These are phyloP conservation scores for Pteronotus mesoamericanus DNA, from an alignment of 2,797 vertebrate genomes.

Conservation along the genomic window DNA sequence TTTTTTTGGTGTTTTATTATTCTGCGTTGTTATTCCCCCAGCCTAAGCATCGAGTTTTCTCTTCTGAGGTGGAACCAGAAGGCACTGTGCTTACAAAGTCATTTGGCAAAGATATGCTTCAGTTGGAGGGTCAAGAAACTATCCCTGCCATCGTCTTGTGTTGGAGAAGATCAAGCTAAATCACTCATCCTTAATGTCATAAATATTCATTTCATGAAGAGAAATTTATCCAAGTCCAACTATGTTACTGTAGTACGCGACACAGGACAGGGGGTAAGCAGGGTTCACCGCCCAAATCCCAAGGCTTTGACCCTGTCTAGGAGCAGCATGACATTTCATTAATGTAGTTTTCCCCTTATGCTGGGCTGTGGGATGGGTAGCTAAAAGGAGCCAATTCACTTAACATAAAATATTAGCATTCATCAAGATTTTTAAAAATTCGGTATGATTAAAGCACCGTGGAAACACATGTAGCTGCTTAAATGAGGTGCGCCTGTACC, in stretches of 20 bases:
- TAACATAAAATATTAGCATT: conserved; percentile 79
- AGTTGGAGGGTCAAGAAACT: not conserved
- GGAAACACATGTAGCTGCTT: conserved; percentile 77
- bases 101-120: not conserved
- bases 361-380: not conserved
- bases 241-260: not conserved
- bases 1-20: conserved; percentile 42
- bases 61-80: not conserved
- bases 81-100: not conserved
- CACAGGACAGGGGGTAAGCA: not conserved
- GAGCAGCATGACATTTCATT: not conserved
- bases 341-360: not conserved
- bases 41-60: not conserved
- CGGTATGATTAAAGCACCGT: conserved; percentile 71
- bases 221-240: not conserved
- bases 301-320: not conserved
- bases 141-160: not conserved
- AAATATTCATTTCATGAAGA: conserved; percentile 15
- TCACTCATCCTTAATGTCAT: not conserved
- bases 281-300: not conserved
- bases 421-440: conserved; percentile 28
- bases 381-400: conserved; percentile 56
- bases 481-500: conserved; percentile 77
- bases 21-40: not conserved
- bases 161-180: not conserved